phyloP scores from a whole-genome alignment of 2,797 vertebrate species.

The Alfaro cultratus region DNA sequence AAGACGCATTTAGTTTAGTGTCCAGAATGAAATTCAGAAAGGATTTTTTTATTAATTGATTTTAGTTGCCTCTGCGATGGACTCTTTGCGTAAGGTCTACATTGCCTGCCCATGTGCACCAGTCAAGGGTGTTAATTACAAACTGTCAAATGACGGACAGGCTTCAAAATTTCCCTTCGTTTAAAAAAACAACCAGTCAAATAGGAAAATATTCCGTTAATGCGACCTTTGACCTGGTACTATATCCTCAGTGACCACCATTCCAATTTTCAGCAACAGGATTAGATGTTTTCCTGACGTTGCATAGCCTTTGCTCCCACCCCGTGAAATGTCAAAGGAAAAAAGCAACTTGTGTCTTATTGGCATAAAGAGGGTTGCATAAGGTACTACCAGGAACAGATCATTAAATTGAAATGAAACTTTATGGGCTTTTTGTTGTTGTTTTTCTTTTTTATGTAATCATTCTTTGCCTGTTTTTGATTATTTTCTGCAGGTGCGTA shows the following conservation, averaged over 20 bases:
- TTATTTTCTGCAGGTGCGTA: slow-evolving; percentile 87
- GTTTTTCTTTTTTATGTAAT: background rate
- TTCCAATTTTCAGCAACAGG: background rate
- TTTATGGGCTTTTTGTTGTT: background rate
- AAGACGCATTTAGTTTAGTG: too few relatives aligned
- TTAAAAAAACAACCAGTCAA: too few relatives aligned
- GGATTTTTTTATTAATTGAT: too few relatives aligned
- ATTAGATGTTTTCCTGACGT: background rate
- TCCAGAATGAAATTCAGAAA: too few relatives aligned
- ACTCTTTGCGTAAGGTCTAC: too few relatives aligned
- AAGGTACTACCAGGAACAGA: background rate
- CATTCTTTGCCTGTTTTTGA: slow-evolving; percentile 1
- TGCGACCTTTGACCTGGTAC: background rate
- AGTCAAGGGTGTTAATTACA: too few relatives aligned
- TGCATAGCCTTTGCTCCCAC: background rate
- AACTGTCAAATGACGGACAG: too few relatives aligned
- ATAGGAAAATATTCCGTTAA: too few relatives aligned
- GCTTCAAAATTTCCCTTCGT: too few relatives aligned
- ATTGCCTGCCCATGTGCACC: too few relatives aligned
- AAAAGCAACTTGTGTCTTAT: background rate
- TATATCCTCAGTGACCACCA: background rate
- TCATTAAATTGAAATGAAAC: background rate
- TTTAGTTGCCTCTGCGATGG: too few relatives aligned
- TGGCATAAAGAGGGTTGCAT: background rate
- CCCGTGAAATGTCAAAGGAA: background rate